A percentile compares a stretch with the other conserved stretches of the same genome.
phyloP scores from a whole-genome alignment of 2,888 invertebrate species.

The Penaeus monodon region DNA sequence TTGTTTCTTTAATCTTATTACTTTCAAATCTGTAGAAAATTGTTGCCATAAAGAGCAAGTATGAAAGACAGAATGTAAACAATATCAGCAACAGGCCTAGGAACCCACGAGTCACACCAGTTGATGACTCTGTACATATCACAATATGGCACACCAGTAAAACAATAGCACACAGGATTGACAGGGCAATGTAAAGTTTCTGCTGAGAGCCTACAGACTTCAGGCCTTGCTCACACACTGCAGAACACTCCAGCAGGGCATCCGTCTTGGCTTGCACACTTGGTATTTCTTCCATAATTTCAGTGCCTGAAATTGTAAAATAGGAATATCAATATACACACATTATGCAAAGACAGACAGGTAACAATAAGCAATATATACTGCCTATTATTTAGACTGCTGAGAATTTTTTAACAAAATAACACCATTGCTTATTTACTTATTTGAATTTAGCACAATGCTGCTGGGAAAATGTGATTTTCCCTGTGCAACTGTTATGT shows the following conservation, averaged over 20 bases:
- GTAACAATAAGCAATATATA: too few species aligned
- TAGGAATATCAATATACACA: too few species aligned
- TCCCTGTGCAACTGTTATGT: slow-evolving; percentile 8
- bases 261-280: slow-evolving; percentile 51
- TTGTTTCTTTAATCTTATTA: slow-evolving; percentile 49
- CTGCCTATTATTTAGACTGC: too few species aligned
- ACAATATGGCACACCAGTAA: slow-evolving; percentile 42
- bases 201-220: slow-evolving; percentile 43
- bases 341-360: too few species aligned
- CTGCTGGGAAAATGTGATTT: not conserved
- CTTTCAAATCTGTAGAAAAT: slow-evolving; percentile 53
- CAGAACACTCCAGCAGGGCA: slow-evolving; percentile 59
- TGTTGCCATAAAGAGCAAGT: slow-evolving; percentile 48
- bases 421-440: too few species aligned
- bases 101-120: slow-evolving; percentile 20
- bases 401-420: too few species aligned
- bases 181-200: slow-evolving; percentile 41
- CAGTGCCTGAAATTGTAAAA: slow-evolving; percentile 27
- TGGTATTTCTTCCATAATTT: slow-evolving; percentile 14
- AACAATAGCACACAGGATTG: slow-evolving; percentile 22
- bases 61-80: slow-evolving; percentile 30
- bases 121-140: slow-evolving; percentile 25
- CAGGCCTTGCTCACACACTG: slow-evolving; percentile 61
- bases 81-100: slow-evolving; percentile 34
- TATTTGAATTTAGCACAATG: too few species aligned